Percentiles rank a stretch among this genome's conserved stretches.
Conservation (phyloP, 2,888 invertebrate species). For the Gastracanthus pulcherrimus region DNA sequence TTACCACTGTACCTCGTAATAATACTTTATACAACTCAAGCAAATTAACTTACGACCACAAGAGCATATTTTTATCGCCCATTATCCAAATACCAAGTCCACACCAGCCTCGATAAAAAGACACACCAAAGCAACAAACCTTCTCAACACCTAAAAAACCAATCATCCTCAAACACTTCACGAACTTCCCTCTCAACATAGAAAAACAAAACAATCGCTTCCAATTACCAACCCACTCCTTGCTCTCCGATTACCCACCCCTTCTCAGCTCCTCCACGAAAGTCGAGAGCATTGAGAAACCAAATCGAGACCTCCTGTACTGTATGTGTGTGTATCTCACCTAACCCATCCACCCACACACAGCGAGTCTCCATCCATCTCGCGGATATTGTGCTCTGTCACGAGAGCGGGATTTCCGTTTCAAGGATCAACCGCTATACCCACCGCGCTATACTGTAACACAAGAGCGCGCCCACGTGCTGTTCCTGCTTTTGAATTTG, state of each 20-base stretch:
- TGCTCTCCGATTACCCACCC: neutral
- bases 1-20: too few species aligned
- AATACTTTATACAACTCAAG: too few species aligned
- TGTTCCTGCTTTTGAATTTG: slow-evolving; percentile 44
- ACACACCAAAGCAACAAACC: too few species aligned
- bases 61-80: too few species aligned
- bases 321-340: too few species aligned
- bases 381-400: neutral
- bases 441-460: too few species aligned
- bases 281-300: neutral
- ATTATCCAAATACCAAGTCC: too few species aligned
- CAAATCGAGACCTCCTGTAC: neutral
- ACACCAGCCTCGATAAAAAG: too few species aligned
- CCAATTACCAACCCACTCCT: neutral
- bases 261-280: neutral
- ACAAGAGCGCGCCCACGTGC: too few species aligned
- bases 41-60: too few species aligned
- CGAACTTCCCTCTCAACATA: neutral
- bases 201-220: too few species aligned
- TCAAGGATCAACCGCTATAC: slow-evolving; percentile 13
- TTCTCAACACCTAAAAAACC: neutral
- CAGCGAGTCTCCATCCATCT: neutral
- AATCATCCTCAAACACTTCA: neutral
- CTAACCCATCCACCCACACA: neutral
- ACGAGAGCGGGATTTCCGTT: neutral